phyloP scores from a whole-genome alignment of 2,797 vertebrate genomes.

The Dromococcyx pavoninus region DNA sequence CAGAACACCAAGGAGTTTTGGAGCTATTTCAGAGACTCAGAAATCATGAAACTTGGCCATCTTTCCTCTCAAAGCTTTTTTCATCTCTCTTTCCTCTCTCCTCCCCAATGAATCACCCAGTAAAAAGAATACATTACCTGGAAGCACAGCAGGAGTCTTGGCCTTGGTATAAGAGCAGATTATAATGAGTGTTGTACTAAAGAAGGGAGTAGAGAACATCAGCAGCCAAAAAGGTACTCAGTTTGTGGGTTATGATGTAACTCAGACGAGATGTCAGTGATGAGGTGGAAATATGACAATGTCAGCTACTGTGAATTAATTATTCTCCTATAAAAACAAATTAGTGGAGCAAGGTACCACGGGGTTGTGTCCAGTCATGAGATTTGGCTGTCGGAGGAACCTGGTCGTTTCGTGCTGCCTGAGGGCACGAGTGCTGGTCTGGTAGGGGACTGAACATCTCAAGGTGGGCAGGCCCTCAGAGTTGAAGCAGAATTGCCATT shows the following conservation, averaged over 20 bases:
- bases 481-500: not conserved
- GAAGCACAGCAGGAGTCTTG: slow-evolving; percentile 22
- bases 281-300: slow-evolving; percentile 17
- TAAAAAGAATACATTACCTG: slow-evolving; percentile 51
- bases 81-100: not conserved
- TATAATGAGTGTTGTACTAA: slow-evolving; percentile 32
- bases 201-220: not conserved
- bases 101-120: not conserved
- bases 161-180: slow-evolving; percentile 3
- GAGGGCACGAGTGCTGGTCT: not conserved
- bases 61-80: slow-evolving; percentile 17
- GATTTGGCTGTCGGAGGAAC: not conserved
- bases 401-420: not conserved
- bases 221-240: not conserved
- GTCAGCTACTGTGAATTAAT: slow-evolving; percentile 27
- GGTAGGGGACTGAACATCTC: not conserved
- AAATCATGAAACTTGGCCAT: slow-evolving; percentile 7
- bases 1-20: slow-evolving; percentile 46
- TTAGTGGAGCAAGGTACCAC: not conserved
- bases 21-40: slow-evolving; percentile 19
- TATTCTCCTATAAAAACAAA: not conserved
- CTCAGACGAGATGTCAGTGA: slow-evolving; percentile 22
- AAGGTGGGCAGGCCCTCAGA: not conserved
- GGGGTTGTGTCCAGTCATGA: not conserved
- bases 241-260: slow-evolving; percentile 24